Evolutionary conservation across 1,140 invertebrate genomes (phyloP), one percentile per base, ranked within the genome.

Genomic region (Drosophila pseudoananassae): DNA sequence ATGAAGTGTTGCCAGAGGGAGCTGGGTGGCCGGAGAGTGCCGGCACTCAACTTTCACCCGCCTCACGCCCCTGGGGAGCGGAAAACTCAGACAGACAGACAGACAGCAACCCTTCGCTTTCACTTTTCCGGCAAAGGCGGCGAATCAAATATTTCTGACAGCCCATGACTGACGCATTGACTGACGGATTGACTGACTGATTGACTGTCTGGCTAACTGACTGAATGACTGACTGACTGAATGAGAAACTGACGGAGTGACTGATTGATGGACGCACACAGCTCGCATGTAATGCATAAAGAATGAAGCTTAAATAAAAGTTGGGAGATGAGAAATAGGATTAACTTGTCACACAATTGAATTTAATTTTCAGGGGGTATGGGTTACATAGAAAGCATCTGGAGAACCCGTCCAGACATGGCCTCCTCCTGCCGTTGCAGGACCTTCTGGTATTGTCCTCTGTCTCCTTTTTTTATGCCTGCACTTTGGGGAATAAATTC

Each of bases 291-390:
- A 89, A 89, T 89, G 84, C 85, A 89, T 89, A 89, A 89, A 84
- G 76, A 80, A 81, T 89, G 84, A 89, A 81, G 84, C 84, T 89
- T 89, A 89, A 89, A 89, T 89, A 89, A 89, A 89, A 89, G 61
- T 89, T 89, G 85, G 74, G 61, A 76, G 83, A 88, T 88, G 83
- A 88, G 87, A 79, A 90, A 90, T 90, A 90, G 85, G 85, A 90
- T 90, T 90, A 90, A 90, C 87, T 90, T 90, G 87, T 90, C 87
- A 90, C 85, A 90, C 85, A 90, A 90, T 90, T 90, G 87, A 90
- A 90, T 90, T 90, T 90, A 90, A 90, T 90, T 90, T 89, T 90
- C 85, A 54, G 10, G n/a, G 43, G 36, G 4, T 23, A 52, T 47
- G 33, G 49, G 49, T 52, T 43, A 52, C 53, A 69, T 15, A 53